Percentiles rank a stretch among this genome's conserved stretches.
phyloP scores from a whole-genome alignment of 2,113 vertebrate genomes.

The Nesoenas mayeri region DNA sequence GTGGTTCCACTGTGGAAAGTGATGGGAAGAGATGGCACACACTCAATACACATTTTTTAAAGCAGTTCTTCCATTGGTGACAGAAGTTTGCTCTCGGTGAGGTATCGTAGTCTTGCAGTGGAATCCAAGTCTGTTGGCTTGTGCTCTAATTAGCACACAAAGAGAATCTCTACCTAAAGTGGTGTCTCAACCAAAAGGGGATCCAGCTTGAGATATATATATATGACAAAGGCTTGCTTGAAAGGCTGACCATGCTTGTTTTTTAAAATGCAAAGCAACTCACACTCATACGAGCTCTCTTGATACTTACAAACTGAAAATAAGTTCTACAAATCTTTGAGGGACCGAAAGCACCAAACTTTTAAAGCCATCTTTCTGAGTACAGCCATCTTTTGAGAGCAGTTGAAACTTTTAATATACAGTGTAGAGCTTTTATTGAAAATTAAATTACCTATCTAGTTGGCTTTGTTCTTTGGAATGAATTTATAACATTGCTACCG shows the following conservation, averaged over 20 bases:
- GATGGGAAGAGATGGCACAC: not conserved
- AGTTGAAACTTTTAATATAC: not conserved
- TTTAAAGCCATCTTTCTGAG: not conserved
- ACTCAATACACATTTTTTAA: not conserved
- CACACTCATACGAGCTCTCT: not conserved
- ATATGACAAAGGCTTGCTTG: not conserved
- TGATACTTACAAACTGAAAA: not conserved
- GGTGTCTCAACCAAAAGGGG: not conserved
- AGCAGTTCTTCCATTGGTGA: not conserved
- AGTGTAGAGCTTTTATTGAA: not conserved
- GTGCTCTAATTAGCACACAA: not conserved
- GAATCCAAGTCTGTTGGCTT: slow-evolving; percentile 5
- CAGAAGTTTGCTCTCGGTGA: not conserved
- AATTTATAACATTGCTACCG: not conserved
- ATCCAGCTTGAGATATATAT: not conserved
- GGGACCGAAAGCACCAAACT: not conserved
- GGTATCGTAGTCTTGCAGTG: not conserved
- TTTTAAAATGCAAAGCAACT: not conserved
- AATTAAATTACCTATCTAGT: not conserved
- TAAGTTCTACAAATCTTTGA: not conserved
- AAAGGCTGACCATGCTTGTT: not conserved
- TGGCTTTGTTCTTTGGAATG: not conserved
- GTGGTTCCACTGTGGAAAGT: not conserved
- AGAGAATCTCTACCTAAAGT: not conserved
- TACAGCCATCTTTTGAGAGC: not conserved